Evolutionary conservation across 2,888 invertebrate genomes (phyloP), one percentile per base, ranked within the genome.

Genomic region (Rhingia campestris): DNA sequence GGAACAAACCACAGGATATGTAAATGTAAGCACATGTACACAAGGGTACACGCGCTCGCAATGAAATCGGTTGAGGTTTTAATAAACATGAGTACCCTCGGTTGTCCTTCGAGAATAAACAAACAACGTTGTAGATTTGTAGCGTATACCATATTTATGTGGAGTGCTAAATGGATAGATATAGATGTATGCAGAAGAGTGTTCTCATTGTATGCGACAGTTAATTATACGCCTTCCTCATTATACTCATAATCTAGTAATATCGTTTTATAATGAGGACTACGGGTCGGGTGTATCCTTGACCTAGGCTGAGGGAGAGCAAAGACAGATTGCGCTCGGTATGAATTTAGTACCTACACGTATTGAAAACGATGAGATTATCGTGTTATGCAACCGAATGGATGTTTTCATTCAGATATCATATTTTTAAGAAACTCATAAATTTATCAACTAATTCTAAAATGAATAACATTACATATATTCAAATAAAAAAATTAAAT

Each of bases 61-160:
- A 22, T 2, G 43, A 7, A 39, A 7, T 37, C 30, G 39, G 49
- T 39, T 7, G 49, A 49, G 7, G 37, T 39, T 47, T 22, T 47
- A 14, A 22, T 47, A 49, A 64, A 37, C 63, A 39, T 64, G 63
- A 47, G 33, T 30, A 30, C 9, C 49, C 9, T 4, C n/a, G 10
- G 37, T 37, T 5, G 9, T 3, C 14, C 41, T n/a, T 30, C 32
- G 33, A 22, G 22, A 22, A 22, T 22, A 22, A 22, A 22, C 22
- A 22, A 22, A 22, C 22, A 22, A 2, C 22, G 22, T 22, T n/a
- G 53, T 53, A 22, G 7, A 35, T 53, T 4, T 33, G 49, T 51
- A 4, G 32, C 30, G n/a, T n/a, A n/a, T 51, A 51, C 4, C 10
- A 33, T 22, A 33, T 53, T 12, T 12, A 35, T 14, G n/a, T 12